phyloP scores from a whole-genome alignment of 2,113 vertebrate genomes.

The Carlito syrichta region DNA sequence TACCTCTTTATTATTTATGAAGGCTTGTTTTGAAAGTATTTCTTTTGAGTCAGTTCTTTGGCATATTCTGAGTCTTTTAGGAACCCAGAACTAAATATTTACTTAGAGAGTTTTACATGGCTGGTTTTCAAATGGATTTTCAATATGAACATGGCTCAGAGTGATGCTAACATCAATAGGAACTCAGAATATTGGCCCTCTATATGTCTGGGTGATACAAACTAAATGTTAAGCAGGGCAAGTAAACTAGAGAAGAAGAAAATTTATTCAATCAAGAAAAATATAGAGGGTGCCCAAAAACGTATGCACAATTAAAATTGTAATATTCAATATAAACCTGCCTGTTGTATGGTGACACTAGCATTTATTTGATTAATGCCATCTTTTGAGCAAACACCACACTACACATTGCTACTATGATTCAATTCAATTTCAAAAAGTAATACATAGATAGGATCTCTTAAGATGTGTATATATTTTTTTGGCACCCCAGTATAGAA shows the following conservation, averaged over 20 bases:
- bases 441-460: too few species aligned
- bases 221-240: neutral
- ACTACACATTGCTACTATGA: too few species aligned
- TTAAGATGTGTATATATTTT: too few species aligned
- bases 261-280: neutral
- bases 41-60: slow-evolving; percentile 33
- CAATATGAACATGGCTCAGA: neutral
- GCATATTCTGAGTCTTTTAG: neutral
- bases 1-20: slow-evolving; percentile 39
- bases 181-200: neutral
- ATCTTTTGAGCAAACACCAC: too few species aligned
- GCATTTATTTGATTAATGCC: too few species aligned
- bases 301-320: too few species aligned
- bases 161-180: neutral
- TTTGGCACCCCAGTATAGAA: too few species aligned
- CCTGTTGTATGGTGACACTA: too few species aligned
- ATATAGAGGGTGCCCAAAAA: too few species aligned
- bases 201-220: neutral
- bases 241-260: neutral
- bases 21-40: slow-evolving; percentile 37
- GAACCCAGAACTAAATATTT: slow-evolving; percentile 4
- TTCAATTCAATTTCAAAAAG: too few species aligned
- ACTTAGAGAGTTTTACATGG: slow-evolving; percentile 21
- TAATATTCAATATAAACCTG: too few species aligned
- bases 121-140: slow-evolving; percentile 44